phyloP scores from a whole-genome alignment of 2,797 vertebrate genomes.

The Lacerta viridis region DNA sequence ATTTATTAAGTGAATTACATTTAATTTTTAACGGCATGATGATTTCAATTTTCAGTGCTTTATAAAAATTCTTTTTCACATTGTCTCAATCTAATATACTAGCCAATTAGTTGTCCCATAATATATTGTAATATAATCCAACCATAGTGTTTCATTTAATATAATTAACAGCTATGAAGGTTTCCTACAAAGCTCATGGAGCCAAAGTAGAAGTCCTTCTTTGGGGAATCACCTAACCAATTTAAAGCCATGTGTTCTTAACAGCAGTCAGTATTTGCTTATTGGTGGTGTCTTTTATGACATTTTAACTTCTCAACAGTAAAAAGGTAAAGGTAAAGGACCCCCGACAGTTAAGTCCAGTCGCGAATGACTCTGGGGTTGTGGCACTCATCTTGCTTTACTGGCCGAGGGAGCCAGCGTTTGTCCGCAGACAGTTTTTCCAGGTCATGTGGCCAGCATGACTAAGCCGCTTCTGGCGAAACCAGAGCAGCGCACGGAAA shows the following conservation, averaged over 20 bases:
- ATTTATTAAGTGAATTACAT: slow-evolving; percentile 35
- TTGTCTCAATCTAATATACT: slow-evolving; percentile 67
- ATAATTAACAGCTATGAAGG: slow-evolving; percentile 56
- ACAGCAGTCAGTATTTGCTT: slow-evolving; percentile 42
- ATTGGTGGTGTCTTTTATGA: fast-evolving
- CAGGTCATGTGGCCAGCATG: too few species aligned
- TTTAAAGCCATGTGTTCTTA: slow-evolving; percentile 55
- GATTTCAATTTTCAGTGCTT: slow-evolving; percentile 47
- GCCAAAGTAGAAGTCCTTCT: slow-evolving; percentile 51
- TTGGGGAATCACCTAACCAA: slow-evolving; percentile 53
- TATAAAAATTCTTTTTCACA: slow-evolving; percentile 51
- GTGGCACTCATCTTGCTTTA: too few species aligned
- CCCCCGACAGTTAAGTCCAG: too few species aligned
- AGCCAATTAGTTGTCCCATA: slow-evolving; percentile 62
- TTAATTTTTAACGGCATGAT: slow-evolving; percentile 40
- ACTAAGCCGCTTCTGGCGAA: too few species aligned
- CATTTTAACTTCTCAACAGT: slow-evolving; percentile 31
- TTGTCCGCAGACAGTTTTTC: too few species aligned
- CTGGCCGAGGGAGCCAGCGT: too few species aligned
- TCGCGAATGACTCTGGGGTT: too few species aligned
- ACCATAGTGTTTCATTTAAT: slow-evolving; percentile 59
- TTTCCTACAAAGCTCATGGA: slow-evolving; percentile 65
- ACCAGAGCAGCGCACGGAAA: too few species aligned
- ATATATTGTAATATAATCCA: slow-evolving; percentile 51
- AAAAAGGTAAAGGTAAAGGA: neutral